phyloP scores from a whole-genome alignment of 2,888 invertebrate genomes.

The Ceriagrion tenellum region DNA sequence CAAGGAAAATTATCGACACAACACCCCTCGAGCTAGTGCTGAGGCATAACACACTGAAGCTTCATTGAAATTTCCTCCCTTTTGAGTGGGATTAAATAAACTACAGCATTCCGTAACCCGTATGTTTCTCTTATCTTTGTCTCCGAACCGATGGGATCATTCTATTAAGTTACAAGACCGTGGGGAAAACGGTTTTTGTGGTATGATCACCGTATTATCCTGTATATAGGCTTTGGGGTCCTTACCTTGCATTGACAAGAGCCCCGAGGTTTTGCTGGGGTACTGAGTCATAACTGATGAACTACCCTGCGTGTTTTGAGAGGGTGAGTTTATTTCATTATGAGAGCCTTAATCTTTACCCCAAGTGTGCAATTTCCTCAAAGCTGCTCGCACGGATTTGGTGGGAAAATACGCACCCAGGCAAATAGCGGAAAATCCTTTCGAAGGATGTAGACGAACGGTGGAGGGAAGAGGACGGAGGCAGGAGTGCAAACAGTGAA shows the following conservation, averaged over 20 bases:
- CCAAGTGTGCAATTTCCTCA: neutral
- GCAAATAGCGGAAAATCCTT: neutral
- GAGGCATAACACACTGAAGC: no score
- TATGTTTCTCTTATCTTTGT: no score
- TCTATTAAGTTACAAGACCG: no score
- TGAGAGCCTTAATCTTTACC: neutral
- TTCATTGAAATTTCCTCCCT: no score
- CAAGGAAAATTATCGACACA: no score
- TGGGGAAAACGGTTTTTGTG: no score
- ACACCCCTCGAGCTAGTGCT: no score
- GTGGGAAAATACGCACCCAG: neutral
- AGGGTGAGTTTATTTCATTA: neutral
- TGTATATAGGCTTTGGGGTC: neutral
- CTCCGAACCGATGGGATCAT: no score
- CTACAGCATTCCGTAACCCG: no score
- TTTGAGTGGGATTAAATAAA: no score
- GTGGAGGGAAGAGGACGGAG: neutral
- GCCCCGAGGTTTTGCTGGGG: neutral
- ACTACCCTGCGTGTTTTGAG: neutral
- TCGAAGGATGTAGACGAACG: neutral
- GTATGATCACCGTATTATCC: no score
- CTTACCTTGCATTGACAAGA: neutral
- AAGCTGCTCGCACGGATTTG: neutral
- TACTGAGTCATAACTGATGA: neutral
- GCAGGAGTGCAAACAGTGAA: neutral